A percentile compares a stretch with the other conserved stretches of the same genome.
Evolutionary conservation across 2,113 vertebrate species (phyloP).

Genomic region (Chunga burmeisteri): DNA sequence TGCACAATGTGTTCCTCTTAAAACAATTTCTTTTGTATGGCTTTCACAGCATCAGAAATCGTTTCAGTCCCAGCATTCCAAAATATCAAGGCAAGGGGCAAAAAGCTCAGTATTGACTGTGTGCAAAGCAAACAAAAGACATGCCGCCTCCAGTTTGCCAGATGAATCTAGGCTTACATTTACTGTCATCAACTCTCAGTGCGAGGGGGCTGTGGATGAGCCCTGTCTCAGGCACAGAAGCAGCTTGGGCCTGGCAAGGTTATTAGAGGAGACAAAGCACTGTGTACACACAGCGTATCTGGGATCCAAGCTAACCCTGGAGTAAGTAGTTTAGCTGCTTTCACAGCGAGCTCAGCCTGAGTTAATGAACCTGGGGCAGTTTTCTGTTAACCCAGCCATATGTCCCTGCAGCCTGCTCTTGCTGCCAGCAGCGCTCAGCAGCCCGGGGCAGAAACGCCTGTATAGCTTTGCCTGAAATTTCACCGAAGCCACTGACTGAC

Average conservation of each 20-base stretch:
- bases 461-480: background rate
- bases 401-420: background rate
- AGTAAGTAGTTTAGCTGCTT: conserved; percentile 47
- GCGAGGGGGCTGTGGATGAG: background rate
- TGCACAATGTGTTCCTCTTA: background rate
- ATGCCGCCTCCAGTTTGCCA: background rate
- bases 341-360: background rate
- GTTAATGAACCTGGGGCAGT: background rate
- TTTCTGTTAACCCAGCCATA: background rate
- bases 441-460: background rate
- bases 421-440: background rate
- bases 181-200: background rate
- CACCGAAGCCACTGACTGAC: background rate
- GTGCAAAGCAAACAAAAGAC: background rate
- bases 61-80: background rate
- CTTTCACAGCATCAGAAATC: background rate
- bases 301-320: conserved; percentile 13
- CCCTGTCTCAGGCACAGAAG: background rate
- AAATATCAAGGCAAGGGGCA: background rate
- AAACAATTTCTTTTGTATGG: background rate
- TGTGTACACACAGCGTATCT: background rate
- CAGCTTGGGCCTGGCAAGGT: background rate
- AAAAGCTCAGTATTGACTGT: background rate
- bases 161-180: background rate
- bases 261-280: conserved; percentile 13